A percentile compares a stretch with the other conserved stretches of the same genome.
These are phyloP conservation scores for Ennomos fuscantarius DNA, from an alignment of 2,888 invertebrate genomes.

Conservation along the genomic window DNA sequence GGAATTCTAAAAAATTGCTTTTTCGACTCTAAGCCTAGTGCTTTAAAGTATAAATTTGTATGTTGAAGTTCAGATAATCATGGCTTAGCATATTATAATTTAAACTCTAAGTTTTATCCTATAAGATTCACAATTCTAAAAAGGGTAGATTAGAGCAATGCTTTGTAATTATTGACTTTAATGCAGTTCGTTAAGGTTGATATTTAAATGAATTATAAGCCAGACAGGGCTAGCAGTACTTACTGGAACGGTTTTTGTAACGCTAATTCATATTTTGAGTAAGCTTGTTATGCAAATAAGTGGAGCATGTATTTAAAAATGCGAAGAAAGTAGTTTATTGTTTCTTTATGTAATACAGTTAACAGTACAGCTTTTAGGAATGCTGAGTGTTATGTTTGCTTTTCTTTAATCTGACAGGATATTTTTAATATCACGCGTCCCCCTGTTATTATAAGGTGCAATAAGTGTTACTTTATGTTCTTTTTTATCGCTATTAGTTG, in stretches of 20 bases:
- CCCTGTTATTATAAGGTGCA: too few relatives aligned
- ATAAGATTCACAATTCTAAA: slow-evolving; percentile 6
- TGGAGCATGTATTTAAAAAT: slow-evolving; percentile 16
- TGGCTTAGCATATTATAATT: neutral
- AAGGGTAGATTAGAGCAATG: neutral
- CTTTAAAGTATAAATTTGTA: slow-evolving; percentile 11
- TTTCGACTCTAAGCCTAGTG: neutral
- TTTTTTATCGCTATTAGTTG: too few relatives aligned
- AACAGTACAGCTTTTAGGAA: too few relatives aligned
- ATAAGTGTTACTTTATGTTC: too few relatives aligned
- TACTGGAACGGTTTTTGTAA: slow-evolving; percentile 27
- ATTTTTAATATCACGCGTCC: too few relatives aligned
- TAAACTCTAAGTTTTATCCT: slow-evolving; percentile 1
- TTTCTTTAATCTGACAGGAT: too few relatives aligned
- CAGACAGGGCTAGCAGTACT: slow-evolving; percentile 24
- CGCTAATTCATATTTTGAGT: slow-evolving; percentile 32
- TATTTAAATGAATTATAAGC: slow-evolving; percentile 1
- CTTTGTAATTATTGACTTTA: slow-evolving; percentile 8
- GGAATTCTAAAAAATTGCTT: neutral
- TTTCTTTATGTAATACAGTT: too few relatives aligned
- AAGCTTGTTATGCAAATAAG: slow-evolving; percentile 21
- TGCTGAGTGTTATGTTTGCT: too few relatives aligned
- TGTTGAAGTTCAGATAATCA: neutral
- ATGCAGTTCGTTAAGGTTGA: slow-evolving; percentile 4
- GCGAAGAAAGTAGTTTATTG: neutral